Evolutionary conservation across 2,797 vertebrate genomes (phyloP).

Genomic region (Diplodus sargus): DNA sequence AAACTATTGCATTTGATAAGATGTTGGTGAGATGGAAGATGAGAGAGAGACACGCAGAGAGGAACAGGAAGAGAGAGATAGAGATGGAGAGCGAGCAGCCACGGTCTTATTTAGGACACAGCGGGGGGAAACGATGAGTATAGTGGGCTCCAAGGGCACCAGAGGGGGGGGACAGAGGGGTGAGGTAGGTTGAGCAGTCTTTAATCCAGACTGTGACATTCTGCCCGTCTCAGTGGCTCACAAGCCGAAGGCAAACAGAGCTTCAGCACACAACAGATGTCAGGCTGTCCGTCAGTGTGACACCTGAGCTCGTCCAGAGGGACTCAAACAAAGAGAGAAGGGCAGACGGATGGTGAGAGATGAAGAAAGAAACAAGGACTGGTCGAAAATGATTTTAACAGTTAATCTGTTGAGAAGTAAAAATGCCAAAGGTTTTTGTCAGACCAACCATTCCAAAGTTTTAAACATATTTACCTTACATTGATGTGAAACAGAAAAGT

Average conservation of each 20-base stretch:
- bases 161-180: background rate
- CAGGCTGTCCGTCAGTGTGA: slow-evolving; percentile 34
- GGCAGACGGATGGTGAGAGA: slow-evolving; percentile 8
- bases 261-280: slow-evolving; percentile 30
- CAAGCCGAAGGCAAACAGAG: slow-evolving; percentile 27
- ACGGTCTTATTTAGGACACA: slow-evolving; percentile 49
- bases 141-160: slow-evolving; percentile 47
- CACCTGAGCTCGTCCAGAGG: slow-evolving; percentile 15
- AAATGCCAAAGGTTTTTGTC: background rate
- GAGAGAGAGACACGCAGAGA: slow-evolving; percentile 32
- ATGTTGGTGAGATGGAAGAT: slow-evolving; percentile 51
- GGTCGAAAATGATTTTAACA: background rate
- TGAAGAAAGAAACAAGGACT: background rate
- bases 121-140: slow-evolving; percentile 51
- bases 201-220: slow-evolving; percentile 51
- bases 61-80: slow-evolving; percentile 1
- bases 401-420: background rate
- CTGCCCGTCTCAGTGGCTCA: slow-evolving; percentile 32
- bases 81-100: slow-evolving; percentile 2
- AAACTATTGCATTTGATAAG: slow-evolving; percentile 51
- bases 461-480: background rate
- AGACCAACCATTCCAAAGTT: background rate
- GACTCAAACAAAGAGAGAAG: background rate
- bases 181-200: background rate
- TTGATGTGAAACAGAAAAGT: background rate